Conservation (phyloP, 2,113 vertebrate species). For the Ploceus nigricollis region DNA sequence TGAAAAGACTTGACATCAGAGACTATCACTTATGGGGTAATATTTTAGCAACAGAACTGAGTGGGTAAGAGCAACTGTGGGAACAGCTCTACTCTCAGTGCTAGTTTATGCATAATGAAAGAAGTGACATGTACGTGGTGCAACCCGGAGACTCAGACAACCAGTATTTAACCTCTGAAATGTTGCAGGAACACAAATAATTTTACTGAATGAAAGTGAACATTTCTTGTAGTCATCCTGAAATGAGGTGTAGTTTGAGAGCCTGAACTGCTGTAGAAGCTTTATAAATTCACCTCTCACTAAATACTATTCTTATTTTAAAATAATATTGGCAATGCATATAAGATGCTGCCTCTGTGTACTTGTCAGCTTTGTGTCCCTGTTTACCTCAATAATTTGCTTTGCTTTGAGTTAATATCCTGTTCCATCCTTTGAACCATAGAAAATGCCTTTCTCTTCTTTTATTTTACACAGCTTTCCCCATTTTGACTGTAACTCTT, state of each 20-base stretch:
- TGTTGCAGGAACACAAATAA: conserved; percentile 6
- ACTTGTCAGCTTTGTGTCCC: background rate
- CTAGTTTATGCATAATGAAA: conserved; percentile 67
- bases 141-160: conserved; percentile 45
- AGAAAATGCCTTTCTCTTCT: background rate
- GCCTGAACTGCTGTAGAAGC: background rate
- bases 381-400: background rate
- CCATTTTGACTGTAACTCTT: background rate
- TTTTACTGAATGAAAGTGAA: conserved; percentile 13
- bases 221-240: background rate
- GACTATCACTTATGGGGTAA: conserved; percentile 71
- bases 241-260: background rate
- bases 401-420: background rate
- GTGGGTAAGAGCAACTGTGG: conserved; percentile 70
- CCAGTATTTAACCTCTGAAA: conserved; percentile 52
- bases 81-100: conserved; percentile 51
- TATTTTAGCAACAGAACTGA: conserved; percentile 72
- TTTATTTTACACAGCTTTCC: background rate
- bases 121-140: conserved; percentile 60
- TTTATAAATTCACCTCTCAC: background rate
- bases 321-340: background rate
- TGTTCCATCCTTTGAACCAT: background rate
- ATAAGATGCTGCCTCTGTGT: background rate
- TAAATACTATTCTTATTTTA: background rate
- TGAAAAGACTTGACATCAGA: conserved; percentile 71